These are phyloP conservation scores for Meandrina meandrites DNA, from an alignment of 92 coral and sea anemone genomes.

Conservation along the genomic window DNA sequence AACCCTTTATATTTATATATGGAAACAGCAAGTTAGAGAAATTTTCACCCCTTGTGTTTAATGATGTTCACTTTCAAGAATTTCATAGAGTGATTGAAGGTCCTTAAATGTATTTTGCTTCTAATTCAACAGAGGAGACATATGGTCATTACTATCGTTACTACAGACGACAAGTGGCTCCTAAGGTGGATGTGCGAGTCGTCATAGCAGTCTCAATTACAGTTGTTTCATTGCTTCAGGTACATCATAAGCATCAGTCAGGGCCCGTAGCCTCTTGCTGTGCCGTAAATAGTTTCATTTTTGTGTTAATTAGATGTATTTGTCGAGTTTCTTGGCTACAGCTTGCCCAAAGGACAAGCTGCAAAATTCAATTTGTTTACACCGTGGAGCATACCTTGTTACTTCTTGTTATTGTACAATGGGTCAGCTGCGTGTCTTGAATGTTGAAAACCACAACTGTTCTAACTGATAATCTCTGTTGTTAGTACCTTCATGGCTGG, in stretches of 20 bases:
- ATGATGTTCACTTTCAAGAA: too few species aligned
- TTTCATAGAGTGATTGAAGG: too few species aligned
- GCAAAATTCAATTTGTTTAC: too few species aligned
- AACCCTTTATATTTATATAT: too few species aligned
- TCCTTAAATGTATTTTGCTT: conserved; percentile 2
- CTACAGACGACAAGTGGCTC: conserved; percentile 89
- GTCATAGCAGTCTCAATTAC: conserved; percentile 92
- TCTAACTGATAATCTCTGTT: background rate
- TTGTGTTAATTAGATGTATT: too few species aligned
- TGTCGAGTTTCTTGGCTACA: too few species aligned
- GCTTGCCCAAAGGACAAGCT: too few species aligned
- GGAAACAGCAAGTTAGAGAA: too few species aligned
- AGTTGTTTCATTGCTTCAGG: conserved; percentile 92
- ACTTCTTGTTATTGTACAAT: background rate
- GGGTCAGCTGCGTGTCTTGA: background rate
- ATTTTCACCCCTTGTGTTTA: too few species aligned
- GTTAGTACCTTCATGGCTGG: conserved; percentile 99
- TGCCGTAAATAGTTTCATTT: too few species aligned
- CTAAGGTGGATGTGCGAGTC: conserved; percentile 92
- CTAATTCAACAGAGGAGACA: conserved; percentile 84
- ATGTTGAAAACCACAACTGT: background rate
- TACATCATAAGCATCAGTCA: background rate
- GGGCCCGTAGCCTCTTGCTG: too few species aligned
- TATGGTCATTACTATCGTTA: conserved; percentile 95
- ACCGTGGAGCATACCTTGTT: too few species aligned